These are phyloP conservation scores for Tychaedon coryphoeus DNA, from an alignment of 2,113 vertebrate species.

Conservation along the genomic window DNA sequence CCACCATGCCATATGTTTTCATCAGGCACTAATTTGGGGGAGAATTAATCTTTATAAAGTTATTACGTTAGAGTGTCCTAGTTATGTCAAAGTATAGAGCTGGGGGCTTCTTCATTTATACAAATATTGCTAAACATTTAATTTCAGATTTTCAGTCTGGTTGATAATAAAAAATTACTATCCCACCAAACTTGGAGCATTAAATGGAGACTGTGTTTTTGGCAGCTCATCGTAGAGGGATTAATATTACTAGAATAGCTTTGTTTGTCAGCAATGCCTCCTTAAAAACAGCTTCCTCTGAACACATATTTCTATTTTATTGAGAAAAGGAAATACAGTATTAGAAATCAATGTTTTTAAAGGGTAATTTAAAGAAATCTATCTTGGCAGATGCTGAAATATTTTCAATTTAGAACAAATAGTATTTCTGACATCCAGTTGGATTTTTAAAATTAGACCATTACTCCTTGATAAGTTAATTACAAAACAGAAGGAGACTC, in stretches of 20 bases:
- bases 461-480: constrained; percentile 65
- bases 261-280: constrained; percentile 16
- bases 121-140: constrained; percentile 54
- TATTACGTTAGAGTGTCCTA: constrained; percentile 47
- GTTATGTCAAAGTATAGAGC: constrained; percentile 58
- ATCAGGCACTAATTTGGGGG: constrained; percentile 35
- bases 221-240: constrained; percentile 19
- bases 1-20: constrained; percentile 42
- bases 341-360: constrained; percentile 63
- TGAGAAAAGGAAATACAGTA: constrained; percentile 39
- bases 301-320: constrained; percentile 49
- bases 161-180: constrained; percentile 57
- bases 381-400: constrained; percentile 60
- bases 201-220: constrained; percentile 46
- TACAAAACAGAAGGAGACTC: constrained; percentile 51
- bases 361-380: constrained; percentile 63
- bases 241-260: constrained; percentile 45
- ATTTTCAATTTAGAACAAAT: constrained; percentile 59
- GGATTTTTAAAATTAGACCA: constrained; percentile 47
- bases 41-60: constrained; percentile 65
- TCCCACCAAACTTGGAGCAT: constrained; percentile 13
- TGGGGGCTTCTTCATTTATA: constrained; percentile 62
- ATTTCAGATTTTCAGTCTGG: constrained; percentile 54
- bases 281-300: constrained; percentile 28
- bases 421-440: constrained; percentile 54